Evolutionary conservation across 1,140 invertebrate genomes (phyloP).

Genomic region (Eueides isabella): DNA sequence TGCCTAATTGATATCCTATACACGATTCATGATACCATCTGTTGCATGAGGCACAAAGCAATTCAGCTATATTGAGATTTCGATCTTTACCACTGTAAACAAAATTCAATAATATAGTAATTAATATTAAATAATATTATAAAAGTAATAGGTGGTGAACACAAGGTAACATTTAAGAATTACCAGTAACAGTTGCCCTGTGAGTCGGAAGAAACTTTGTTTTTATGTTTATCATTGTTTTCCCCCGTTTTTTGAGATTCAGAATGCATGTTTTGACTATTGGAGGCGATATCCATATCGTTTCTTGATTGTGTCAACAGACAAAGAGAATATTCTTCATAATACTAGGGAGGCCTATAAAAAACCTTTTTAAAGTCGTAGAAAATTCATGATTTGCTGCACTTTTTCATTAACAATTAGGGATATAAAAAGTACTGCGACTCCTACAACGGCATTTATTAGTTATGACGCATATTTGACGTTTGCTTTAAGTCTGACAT

Average conservation of each 20-base stretch:
- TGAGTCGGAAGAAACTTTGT: constrained; percentile 59
- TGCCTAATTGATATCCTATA: constrained; percentile 94
- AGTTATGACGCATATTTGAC: constrained; percentile 20
- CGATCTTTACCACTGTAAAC: constrained; percentile 93
- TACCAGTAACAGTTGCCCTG: constrained; percentile 74
- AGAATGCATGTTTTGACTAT: constrained; percentile 52
- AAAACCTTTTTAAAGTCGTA: constrained; percentile 22
- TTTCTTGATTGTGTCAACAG: constrained; percentile 42
- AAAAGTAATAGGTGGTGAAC: background rate
- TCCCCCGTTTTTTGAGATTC: constrained; percentile 73
- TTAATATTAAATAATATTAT: background rate
- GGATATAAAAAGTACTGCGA: constrained; percentile 14
- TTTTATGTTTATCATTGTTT: constrained; percentile 66
- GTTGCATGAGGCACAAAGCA: constrained; percentile 94
- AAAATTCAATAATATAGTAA: constrained; percentile 19
- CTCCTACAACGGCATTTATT: background rate
- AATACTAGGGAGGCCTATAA: constrained; percentile 5
- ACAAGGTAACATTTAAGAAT: constrained; percentile 17
- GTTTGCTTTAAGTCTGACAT: background rate
- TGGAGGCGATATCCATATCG: constrained; percentile 43
- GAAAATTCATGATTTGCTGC: constrained; percentile 3
- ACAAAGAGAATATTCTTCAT: constrained; percentile 43
- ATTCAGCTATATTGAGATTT: constrained; percentile 94
- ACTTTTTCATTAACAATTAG: constrained; percentile 1
- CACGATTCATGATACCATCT: constrained; percentile 97